Percentiles rank a stretch among this genome's conserved stretches.
These are phyloP conservation scores for Chrysoperla carnea DNA, from an alignment of 1,140 invertebrate genomes.

Conservation along the genomic window DNA sequence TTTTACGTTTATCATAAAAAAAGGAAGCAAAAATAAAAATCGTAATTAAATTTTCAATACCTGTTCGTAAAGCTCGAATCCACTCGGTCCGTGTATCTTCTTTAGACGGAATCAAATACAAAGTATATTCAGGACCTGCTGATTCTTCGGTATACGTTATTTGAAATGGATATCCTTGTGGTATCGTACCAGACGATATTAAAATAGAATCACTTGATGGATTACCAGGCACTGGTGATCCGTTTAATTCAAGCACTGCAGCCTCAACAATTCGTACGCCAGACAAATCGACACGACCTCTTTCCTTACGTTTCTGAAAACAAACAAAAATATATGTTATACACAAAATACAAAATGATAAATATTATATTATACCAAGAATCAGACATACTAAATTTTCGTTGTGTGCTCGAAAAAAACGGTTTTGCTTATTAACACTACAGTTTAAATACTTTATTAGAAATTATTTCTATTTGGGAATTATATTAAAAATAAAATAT, in stretches of 20 bases:
- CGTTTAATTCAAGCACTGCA: constrained; percentile 40
- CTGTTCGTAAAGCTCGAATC: constrained; percentile 56
- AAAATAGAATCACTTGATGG: constrained; percentile 11
- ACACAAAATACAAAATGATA: background rate
- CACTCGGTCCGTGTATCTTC: constrained; percentile 55
- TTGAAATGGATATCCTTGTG: constrained; percentile 41
- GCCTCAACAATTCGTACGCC: constrained; percentile 58
- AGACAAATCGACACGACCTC: constrained; percentile 55
- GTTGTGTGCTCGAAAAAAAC: too few relatives aligned
- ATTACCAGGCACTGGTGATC: constrained; percentile 17
- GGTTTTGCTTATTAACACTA: too few relatives aligned
- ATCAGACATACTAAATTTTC: too few relatives aligned
- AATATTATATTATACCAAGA: too few relatives aligned
- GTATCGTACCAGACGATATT: constrained; percentile 5
- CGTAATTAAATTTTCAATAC: constrained; percentile 22
- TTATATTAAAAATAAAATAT: too few relatives aligned
- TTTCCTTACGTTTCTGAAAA: constrained; percentile 54
- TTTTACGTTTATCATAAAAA: background rate
- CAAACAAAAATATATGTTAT: constrained; percentile 3
- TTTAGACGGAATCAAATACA: constrained; percentile 55
- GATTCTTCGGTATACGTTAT: constrained; percentile 47
- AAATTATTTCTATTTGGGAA: too few relatives aligned
- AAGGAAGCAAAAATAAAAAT: too few relatives aligned
- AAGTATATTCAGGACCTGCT: constrained; percentile 46
- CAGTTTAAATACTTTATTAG: too few relatives aligned